Evolutionary conservation across 2,113 vertebrate species (phyloP).

Genomic region (Clarias magur): DNA sequence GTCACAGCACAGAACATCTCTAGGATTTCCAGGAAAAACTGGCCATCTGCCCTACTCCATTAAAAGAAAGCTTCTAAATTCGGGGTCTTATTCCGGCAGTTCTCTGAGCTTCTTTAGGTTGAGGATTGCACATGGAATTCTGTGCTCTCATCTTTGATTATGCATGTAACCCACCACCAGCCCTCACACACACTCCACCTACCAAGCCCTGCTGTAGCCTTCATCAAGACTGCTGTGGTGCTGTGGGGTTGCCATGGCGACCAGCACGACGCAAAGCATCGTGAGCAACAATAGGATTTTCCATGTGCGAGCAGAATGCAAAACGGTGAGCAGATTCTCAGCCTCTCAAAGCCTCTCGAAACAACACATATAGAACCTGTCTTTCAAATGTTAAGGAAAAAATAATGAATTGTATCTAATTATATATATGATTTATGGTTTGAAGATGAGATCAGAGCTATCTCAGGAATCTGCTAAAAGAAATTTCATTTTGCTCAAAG

Average conservation of each 20-base stretch:
- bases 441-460: neutral
- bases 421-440: neutral
- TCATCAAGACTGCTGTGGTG: conserved; percentile 21
- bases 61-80: conserved; percentile 5
- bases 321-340: conserved; percentile 22
- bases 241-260: conserved; percentile 46
- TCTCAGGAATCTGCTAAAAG: neutral
- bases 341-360: neutral
- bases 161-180: conserved; percentile 21
- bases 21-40: conserved; percentile 1
- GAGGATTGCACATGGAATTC: conserved; percentile 6
- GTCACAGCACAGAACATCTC: neutral
- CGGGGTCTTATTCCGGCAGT: conserved; percentile 5
- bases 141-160: conserved; percentile 45
- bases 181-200: neutral
- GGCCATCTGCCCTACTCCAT: neutral
- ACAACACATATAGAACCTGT: neutral
- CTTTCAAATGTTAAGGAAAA: neutral
- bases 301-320: conserved; percentile 26
- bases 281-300: conserved; percentile 48
- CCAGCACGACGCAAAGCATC: conserved; percentile 33
- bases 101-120: conserved; percentile 11
- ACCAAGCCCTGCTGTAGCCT: conserved; percentile 7
- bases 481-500: neutral
- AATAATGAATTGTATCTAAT: neutral